Evolutionary conservation across 2,113 vertebrate species (phyloP).

Genomic region (Physeter macrocephalus): DNA sequence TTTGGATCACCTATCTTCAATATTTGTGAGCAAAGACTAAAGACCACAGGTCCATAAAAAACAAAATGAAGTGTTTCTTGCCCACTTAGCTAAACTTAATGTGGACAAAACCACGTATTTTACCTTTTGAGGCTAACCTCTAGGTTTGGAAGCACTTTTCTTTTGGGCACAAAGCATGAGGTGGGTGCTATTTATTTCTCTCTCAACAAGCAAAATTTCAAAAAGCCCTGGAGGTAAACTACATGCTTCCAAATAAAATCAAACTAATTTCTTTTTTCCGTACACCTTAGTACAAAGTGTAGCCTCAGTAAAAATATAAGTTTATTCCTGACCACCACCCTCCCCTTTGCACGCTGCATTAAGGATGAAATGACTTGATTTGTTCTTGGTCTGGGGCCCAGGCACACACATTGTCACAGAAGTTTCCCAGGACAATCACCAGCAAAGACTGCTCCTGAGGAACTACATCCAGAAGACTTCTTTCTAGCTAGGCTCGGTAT

Average conservation of each 20-base stretch:
- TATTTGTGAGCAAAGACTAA: neutral
- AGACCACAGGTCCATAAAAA: neutral
- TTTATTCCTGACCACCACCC: neutral
- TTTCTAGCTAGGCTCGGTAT: neutral
- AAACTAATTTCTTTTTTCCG: neutral
- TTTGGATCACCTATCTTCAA: neutral
- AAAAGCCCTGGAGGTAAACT: slow-evolving; percentile 21
- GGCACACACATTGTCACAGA: neutral
- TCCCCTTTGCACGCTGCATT: neutral
- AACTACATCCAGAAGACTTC: neutral
- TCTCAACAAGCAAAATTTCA: slow-evolving; percentile 39
- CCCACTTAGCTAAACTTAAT: neutral
- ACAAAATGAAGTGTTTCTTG: neutral
- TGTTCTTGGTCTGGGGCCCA: neutral
- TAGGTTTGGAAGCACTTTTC: slow-evolving; percentile 7
- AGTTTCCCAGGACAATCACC: neutral
- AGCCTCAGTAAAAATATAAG: neutral
- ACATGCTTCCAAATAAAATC: neutral
- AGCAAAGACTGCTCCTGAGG: neutral
- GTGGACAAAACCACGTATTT: neutral
- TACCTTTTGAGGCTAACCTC: neutral
- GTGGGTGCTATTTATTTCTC: neutral
- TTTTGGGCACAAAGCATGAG: slow-evolving; percentile 9
- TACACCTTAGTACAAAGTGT: neutral
- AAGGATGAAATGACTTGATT: neutral